Base-by-base conservation (phyloP, 2,797 vertebrate genomes). In the Esox lucius region DNA sequence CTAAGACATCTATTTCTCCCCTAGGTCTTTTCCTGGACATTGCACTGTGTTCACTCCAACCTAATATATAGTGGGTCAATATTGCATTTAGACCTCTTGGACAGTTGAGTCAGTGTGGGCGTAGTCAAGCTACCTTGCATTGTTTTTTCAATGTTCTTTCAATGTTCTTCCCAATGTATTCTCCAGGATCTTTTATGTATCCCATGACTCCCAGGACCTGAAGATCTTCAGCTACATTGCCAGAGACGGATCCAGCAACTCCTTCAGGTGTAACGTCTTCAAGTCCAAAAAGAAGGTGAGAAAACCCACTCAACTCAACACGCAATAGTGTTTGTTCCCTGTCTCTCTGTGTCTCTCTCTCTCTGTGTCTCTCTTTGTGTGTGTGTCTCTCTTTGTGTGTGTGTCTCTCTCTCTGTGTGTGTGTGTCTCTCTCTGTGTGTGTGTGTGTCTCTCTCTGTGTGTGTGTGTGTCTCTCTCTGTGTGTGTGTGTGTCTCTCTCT, bases 141-240 rank as follows among this genome's bases (percentile, higher is more conserved):
- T 39, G 35, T 39, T 39, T 39, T 51, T 51, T 49, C 49, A 49
- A 49, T 4, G 16, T 51, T 51, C 17, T 19, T 56, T 7, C 53
- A 59, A 59, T 22, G 11, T 59, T 33, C 28, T 67, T 67, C 65
- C 65, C 26, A 12, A 59, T 31, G n/a, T 33, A 7, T 19, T 53
- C 74, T 84, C 68, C 81, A 97, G 95, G 90, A 97, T 96, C 81
- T 97, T 96, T 91, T 96, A 95, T 0, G 93, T 96, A n/a, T 96
- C 95, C 7, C 95, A 96, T 0, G 94, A 96, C 86, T 96, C 95
- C 0, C 94, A 95, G 84, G 95, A 97, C 85, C 88, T 96, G 72
- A 96, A 97, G 91, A 96, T 94, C 73, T 96, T 96, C 83, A 96
- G 94, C 85, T 96, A 95, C 87, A 96, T 97, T 0, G 95, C 94